Evolutionary conservation across 2,797 vertebrate genomes (phyloP).

Genomic region (Argya squamiceps): DNA sequence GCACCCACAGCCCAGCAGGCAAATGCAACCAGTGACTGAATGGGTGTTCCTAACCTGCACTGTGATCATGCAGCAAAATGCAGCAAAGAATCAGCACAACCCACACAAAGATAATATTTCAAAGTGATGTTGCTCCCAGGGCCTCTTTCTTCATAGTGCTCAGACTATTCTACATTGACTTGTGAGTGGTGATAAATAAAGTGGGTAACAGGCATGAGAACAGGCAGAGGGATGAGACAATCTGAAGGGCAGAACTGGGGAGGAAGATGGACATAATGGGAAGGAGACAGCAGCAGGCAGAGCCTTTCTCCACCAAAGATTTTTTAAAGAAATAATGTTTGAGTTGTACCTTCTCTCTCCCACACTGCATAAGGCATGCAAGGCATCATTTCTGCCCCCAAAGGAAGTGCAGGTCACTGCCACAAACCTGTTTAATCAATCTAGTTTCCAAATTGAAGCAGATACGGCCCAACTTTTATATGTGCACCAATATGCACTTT

Average conservation of each 20-base stretch:
- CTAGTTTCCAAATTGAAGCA: background rate
- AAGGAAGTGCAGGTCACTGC: background rate
- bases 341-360: background rate
- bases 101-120: conserved; percentile 3
- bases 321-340: background rate
- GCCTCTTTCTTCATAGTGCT: background rate
- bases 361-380: background rate
- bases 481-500: background rate
- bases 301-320: background rate
- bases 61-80: background rate
- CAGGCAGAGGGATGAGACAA: background rate
- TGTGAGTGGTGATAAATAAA: background rate
- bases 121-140: background rate
- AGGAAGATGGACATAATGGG: background rate
- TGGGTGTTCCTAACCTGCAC: background rate
- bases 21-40: background rate
- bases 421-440: background rate
- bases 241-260: background rate
- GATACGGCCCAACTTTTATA: background rate
- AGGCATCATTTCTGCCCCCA: background rate
- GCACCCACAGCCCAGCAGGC: background rate
- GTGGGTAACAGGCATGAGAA: background rate
- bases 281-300: background rate
- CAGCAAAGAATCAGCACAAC: background rate
- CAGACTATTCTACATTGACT: background rate